phyloP scores from a whole-genome alignment of 2,113 vertebrate species.

The Petrocephalus zakoni region DNA sequence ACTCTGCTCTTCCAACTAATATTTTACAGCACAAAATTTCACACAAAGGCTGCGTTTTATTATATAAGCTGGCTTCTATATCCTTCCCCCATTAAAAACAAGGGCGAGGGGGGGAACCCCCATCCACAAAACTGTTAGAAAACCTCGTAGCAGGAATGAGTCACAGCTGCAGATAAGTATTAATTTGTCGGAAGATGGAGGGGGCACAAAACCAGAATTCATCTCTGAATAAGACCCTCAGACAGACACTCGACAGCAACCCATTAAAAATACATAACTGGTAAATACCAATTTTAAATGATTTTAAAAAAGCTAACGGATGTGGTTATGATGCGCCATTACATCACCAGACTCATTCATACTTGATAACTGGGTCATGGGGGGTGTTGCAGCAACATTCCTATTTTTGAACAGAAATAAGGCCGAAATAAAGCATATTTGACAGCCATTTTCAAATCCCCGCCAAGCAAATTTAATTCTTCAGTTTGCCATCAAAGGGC shows the following conservation, averaged over 20 bases:
- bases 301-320: background rate
- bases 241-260: background rate
- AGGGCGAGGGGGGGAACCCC: background rate
- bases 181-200: conserved; percentile 20
- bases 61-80: background rate
- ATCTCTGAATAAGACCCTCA: background rate
- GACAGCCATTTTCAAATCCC: conserved; percentile 1
- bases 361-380: conserved; percentile 3
- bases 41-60: background rate
- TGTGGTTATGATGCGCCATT: background rate
- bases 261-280: background rate
- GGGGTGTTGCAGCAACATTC: background rate
- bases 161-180: conserved; percentile 13
- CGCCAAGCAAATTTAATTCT: conserved; percentile 5
- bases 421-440: background rate
- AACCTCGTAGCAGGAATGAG: conserved; percentile 10
- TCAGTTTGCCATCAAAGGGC: conserved; percentile 8
- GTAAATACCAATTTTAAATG: conserved; percentile 1
- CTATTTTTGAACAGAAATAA: background rate
- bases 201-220: conserved; percentile 23
- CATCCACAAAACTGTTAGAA: conserved; percentile 5
- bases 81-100: background rate
- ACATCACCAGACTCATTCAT: conserved; percentile 6
- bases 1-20: background rate
- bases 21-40: background rate